Base-by-base conservation (phyloP, 2,113 vertebrate species). In the Eurypyga helias region DNA sequence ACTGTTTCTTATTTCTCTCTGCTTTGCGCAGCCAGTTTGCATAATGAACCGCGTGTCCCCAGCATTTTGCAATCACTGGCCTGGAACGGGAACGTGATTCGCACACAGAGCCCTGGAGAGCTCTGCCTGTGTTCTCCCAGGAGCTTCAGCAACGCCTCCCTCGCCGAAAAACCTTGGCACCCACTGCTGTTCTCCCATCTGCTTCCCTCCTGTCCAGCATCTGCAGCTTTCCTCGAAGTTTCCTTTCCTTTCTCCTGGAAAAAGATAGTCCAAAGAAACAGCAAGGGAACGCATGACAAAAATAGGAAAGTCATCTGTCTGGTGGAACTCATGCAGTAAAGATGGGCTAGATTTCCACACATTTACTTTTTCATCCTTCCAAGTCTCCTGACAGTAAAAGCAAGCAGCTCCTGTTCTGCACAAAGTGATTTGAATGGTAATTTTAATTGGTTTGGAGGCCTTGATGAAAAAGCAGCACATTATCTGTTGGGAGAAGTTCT, bases 371-470 rank as follows among this genome's bases (percentile, higher is more conserved):
- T 57, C 77, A 78, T 78, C 64, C 58, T 55, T 75, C 41, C 51
- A 20, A n/a, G 52, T 69, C 62, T 85, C 54, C 54, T 78, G 78
- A 41, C 29, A 69, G 79, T 57, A 71, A 76, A 75, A 57, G 23
- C 36, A 65, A 69, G 43, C 25, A 67, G 52, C 46, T 54, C 45
- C 65, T 41, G 49, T 83, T 93, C 66, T 72, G 29, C 72, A 41
- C 45, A 67, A 81, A 70, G 54, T 41, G 72, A 51, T 49, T 52
- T 83, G 34, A 84, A 85, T 65, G 52, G 38, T 45, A 65, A 57
- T 91, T 88, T 76, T 91, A 95, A 96, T 88, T 95, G 83, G 28
- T 54, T 76, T 89, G 62, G 78, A 92, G 57, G 17, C 57, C 89
- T 94, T 49, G 46, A 90, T 94, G 64, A 95, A 93, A 96, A 89